Percentiles rank a stretch among this genome's conserved stretches.
These are phyloP conservation scores for Laticauda colubrina DNA, from an alignment of 2,113 vertebrate genomes.

Conservation along the genomic window DNA sequence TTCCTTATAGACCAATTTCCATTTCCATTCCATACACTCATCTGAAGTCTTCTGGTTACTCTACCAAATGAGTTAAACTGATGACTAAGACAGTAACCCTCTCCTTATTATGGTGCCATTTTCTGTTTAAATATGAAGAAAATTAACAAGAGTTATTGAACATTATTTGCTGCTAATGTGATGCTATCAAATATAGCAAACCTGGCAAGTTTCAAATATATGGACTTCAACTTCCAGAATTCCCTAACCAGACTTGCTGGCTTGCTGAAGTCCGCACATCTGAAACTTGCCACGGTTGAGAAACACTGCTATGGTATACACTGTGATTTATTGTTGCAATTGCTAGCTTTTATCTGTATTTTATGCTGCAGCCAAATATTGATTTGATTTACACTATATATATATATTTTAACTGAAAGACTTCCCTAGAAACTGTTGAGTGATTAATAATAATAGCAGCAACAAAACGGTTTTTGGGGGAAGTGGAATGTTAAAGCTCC, in stretches of 20 bases:
- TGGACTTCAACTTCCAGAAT: not conserved
- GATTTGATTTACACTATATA: not conserved
- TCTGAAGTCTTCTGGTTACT: not conserved
- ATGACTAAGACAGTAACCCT: not conserved
- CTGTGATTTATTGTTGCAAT: not conserved
- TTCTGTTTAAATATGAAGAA: not conserved
- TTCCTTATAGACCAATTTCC: not conserved
- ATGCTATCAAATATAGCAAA: not conserved
- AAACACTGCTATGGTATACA: not conserved
- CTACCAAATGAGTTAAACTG: not conserved
- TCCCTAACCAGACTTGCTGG: not conserved
- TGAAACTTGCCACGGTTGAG: not conserved
- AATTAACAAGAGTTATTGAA: not conserved
- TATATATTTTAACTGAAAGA: not conserved
- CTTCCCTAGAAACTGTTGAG: not conserved
- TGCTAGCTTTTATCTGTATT: not conserved
- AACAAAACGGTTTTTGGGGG: not conserved
- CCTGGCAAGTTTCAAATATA: not conserved
- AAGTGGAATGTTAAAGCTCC: not conserved
- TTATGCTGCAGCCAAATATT: not conserved
- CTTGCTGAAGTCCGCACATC: not conserved
- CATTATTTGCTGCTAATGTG: not conserved
- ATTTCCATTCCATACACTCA: not conserved
- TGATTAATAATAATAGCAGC: not conserved
- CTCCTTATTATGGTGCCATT: not conserved